Evolutionary conservation across 35 echinoderm and acorn worm genomes (phyloP).

Genomic region (Patiria miniata): DNA sequence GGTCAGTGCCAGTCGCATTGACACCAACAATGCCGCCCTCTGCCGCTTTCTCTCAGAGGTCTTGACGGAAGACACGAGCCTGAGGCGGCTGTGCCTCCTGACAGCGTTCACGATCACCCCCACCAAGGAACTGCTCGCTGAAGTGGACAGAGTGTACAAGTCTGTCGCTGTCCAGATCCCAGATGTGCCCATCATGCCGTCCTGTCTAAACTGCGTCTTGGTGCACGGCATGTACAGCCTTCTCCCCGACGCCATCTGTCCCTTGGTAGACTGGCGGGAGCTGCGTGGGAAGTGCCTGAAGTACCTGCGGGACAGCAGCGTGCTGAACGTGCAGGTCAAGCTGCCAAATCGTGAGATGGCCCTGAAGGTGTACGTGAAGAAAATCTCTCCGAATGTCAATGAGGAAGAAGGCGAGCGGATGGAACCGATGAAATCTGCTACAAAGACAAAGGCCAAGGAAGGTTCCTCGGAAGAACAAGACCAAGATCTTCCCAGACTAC

Average conservation of each 20-base stretch:
- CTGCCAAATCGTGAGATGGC: neutral
- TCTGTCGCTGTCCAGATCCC: neutral
- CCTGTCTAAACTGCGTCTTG: neutral
- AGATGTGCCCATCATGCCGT: neutral
- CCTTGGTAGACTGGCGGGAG: neutral
- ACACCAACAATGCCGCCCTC: constrained; percentile 35
- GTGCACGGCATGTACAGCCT: neutral
- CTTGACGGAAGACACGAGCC: neutral
- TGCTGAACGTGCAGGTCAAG: neutral
- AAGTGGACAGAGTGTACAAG: constrained; percentile 9
- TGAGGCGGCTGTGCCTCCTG: constrained; percentile 33
- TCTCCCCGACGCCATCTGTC: neutral
- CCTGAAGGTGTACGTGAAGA: neutral
- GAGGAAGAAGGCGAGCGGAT: too few species aligned
- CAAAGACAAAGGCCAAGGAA: neutral
- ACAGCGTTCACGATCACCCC: constrained; percentile 35
- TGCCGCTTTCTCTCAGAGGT: neutral
- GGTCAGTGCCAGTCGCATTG: constrained; percentile 11
- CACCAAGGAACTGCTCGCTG: neutral
- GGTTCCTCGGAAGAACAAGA: neutral
- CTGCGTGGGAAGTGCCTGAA: neutral
- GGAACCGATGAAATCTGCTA: neutral
- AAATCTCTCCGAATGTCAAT: neutral
- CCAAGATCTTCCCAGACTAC: too few species aligned
- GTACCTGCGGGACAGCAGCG: neutral